phyloP scores from a whole-genome alignment of 2,888 invertebrate genomes.

The Altica lythri region DNA sequence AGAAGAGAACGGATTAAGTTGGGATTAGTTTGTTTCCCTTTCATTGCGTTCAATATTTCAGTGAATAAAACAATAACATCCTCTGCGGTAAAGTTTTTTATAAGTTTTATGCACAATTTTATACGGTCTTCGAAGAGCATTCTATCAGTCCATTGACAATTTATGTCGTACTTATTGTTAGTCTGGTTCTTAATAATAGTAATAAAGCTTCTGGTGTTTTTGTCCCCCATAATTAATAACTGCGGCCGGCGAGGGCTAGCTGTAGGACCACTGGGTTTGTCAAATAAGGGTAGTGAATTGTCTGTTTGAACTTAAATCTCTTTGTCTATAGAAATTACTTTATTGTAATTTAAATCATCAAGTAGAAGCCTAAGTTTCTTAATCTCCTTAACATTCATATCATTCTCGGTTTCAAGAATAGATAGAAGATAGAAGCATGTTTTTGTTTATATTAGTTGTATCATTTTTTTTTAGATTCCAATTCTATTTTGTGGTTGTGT shows the following conservation, averaged over 20 bases:
- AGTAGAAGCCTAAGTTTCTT: background rate
- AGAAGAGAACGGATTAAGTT: background rate
- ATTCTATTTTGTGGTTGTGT: no score
- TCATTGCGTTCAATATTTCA: background rate
- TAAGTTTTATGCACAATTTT: no score
- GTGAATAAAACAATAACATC: background rate
- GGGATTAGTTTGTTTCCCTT: background rate
- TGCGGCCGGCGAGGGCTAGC: no score
- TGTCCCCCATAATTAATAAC: no score
- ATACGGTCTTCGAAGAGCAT: background rate
- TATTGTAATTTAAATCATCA: no score
- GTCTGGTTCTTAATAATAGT: no score
- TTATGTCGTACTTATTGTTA: background rate
- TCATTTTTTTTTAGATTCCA: background rate
- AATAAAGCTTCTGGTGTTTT: no score
- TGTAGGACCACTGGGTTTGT: no score
- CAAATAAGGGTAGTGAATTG: no score
- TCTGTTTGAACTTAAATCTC: no score
- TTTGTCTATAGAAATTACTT: no score
- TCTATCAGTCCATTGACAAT: constrained; percentile 1
- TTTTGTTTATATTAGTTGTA: background rate
- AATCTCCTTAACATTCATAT: background rate
- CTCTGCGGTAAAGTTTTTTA: background rate
- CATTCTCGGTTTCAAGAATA: background rate
- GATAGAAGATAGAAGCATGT: background rate